Conservation (phyloP, 2,113 vertebrate genomes). For the Mormoops blainvillei region DNA sequence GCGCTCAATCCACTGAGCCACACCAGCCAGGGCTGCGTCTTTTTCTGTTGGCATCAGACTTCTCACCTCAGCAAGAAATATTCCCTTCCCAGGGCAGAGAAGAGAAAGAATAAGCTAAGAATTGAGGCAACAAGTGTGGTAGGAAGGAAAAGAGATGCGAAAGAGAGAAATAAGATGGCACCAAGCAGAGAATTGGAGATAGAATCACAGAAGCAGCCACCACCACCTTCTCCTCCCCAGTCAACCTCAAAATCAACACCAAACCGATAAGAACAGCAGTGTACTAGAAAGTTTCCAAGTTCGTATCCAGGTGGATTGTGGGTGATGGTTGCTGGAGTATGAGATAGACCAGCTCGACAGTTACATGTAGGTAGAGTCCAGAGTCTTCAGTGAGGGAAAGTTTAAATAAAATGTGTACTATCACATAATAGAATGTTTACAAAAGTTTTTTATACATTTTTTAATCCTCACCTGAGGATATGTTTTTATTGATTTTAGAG, state of each 20-base stretch:
- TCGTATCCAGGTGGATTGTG: background rate
- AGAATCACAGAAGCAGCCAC: background rate
- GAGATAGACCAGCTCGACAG: background rate
- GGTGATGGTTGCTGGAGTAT: too few species aligned
- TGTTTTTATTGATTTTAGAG: too few species aligned
- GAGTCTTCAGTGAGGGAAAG: background rate
- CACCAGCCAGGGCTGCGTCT: too few species aligned
- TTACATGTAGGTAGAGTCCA: background rate
- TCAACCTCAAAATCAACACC: background rate
- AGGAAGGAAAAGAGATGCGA: background rate
- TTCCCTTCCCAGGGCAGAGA: background rate
- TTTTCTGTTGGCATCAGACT: background rate
- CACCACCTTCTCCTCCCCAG: fast-evolving
- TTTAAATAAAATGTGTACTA: background rate
- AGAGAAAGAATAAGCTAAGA: background rate
- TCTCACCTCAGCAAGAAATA: background rate
- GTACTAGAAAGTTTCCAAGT: background rate
- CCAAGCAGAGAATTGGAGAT: background rate
- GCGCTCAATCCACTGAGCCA: too few species aligned
- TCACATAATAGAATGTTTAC: background rate
- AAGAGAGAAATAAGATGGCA: background rate
- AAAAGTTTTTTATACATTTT: too few species aligned
- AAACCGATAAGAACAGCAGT: background rate
- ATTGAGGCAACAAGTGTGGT: background rate
- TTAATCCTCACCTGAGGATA: too few species aligned